A percentile compares a stretch with the other conserved stretches of the same genome.
These are phyloP conservation scores for Phaonia tiefii DNA, from an alignment of 2,888 invertebrate species.

Conservation along the genomic window DNA sequence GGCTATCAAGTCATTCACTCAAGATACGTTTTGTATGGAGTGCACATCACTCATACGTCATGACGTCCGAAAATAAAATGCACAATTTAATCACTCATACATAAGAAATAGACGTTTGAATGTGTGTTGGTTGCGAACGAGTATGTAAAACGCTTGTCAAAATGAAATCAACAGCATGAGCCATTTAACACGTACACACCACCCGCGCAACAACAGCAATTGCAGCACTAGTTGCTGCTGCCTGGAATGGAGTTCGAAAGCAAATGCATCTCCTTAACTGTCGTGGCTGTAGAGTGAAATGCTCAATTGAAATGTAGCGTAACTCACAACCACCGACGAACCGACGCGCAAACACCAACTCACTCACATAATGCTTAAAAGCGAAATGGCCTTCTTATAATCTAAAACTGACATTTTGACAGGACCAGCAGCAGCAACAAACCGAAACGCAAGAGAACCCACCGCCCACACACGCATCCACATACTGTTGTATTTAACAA, in stretches of 20 bases:
- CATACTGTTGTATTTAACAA: neutral
- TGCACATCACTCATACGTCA: conserved; percentile 68
- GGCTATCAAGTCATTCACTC: neutral
- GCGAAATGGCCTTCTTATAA: conserved; percentile 69
- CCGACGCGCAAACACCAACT: neutral
- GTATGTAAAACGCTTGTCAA: conserved; percentile 45
- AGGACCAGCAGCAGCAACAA: conserved; percentile 65
- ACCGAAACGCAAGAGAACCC: conserved; percentile 49
- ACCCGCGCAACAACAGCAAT: neutral
- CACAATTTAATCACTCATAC: conserved; percentile 63
- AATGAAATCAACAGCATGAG: conserved; percentile 46
- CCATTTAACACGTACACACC: conserved; percentile 39
- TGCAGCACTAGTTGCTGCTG: neutral
- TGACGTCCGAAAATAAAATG: conserved; percentile 45
- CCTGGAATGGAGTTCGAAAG: neutral
- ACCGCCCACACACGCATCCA: conserved; percentile 27
- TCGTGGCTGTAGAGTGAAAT: conserved; percentile 57
- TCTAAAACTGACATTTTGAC: conserved; percentile 74
- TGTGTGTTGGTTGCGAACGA: conserved; percentile 50
- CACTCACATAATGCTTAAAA: neutral
- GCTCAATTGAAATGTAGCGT: conserved; percentile 42
- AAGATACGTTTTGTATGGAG: too few relatives aligned
- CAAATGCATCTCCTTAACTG: conserved; percentile 73
- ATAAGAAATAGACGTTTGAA: neutral
- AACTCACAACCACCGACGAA: neutral